Evolutionary conservation across 1,140 invertebrate species (phyloP).

Genomic region (Anastrepha ludens): DNA sequence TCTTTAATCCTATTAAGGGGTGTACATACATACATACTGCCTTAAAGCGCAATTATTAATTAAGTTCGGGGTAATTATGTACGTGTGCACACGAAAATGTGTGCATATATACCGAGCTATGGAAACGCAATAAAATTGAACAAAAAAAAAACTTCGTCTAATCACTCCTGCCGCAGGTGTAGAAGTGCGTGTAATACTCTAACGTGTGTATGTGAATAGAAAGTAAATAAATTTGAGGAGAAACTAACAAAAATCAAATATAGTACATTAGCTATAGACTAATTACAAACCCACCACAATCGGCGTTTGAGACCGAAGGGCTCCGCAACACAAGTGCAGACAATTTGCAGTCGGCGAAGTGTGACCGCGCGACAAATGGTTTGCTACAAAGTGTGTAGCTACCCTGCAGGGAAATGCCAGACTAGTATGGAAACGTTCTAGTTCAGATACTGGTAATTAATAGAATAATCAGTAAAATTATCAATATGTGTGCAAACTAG

Average conservation of each 20-base stretch:
- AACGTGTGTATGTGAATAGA: neutral
- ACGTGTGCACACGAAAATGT: neutral
- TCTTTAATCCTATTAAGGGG: slow-evolving; percentile 4
- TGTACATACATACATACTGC: too few species aligned
- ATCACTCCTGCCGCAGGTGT: slow-evolving; percentile 12
- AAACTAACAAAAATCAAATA: slow-evolving; percentile 49
- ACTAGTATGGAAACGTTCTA: too few species aligned
- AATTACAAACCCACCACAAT: slow-evolving; percentile 24
- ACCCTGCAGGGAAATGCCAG: too few species aligned
- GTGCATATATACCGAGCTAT: neutral
- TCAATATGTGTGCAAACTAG: too few species aligned
- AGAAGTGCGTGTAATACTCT: neutral
- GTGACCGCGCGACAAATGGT: slow-evolving; percentile 24
- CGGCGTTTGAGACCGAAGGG: neutral
- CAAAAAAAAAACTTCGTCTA: neutral
- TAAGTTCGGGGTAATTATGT: neutral
- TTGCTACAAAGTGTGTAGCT: neutral
- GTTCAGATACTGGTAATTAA: too few species aligned
- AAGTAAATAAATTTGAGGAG: slow-evolving; percentile 38
- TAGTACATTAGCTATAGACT: slow-evolving; percentile 13
- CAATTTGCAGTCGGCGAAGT: slow-evolving; percentile 38
- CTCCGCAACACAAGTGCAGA: neutral
- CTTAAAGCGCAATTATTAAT: slow-evolving; percentile 2
- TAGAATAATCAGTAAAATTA: too few species aligned
- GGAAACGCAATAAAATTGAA: neutral